These are phyloP conservation scores for Zonitis immaculata DNA, from an alignment of 2,888 invertebrate genomes.

Conservation along the genomic window DNA sequence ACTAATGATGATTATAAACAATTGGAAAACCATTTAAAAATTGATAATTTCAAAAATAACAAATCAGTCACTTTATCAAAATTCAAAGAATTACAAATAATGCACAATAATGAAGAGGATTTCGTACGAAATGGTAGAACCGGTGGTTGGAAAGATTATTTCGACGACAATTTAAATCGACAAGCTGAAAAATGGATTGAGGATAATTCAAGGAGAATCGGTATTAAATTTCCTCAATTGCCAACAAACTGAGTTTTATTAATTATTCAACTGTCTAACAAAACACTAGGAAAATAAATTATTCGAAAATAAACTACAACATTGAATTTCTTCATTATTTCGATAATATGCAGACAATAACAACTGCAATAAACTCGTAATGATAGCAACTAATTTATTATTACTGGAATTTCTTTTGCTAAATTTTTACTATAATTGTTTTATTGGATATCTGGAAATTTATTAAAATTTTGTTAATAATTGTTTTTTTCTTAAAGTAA, in stretches of 20 bases:
- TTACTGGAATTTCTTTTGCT: background rate
- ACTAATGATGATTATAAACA: constrained; percentile 55
- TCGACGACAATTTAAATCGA: constrained; percentile 61
- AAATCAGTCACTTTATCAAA: constrained; percentile 70
- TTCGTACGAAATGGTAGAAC: constrained; percentile 67
- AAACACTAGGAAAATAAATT: background rate
- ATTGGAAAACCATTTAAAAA: constrained; percentile 69
- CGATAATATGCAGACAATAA: background rate
- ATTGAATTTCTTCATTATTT: background rate
- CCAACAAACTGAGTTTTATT: background rate
- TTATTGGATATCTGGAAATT: background rate
- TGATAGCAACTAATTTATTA: background rate
- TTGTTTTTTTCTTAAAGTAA: background rate
- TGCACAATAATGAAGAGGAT: constrained; percentile 54
- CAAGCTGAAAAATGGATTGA: constrained; percentile 68
- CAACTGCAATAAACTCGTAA: background rate
- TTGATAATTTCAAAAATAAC: constrained; percentile 78
- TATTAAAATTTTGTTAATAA: background rate
- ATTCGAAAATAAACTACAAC: background rate
- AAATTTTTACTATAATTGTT: background rate
- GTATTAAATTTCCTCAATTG: constrained; percentile 54
- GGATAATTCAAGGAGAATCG: constrained; percentile 57
- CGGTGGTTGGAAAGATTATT: constrained; percentile 69
- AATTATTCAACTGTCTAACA: background rate
- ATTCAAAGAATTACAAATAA: constrained; percentile 59